Conservation (phyloP, 2,888 invertebrate genomes). For the Drosophila rellima region DNA sequence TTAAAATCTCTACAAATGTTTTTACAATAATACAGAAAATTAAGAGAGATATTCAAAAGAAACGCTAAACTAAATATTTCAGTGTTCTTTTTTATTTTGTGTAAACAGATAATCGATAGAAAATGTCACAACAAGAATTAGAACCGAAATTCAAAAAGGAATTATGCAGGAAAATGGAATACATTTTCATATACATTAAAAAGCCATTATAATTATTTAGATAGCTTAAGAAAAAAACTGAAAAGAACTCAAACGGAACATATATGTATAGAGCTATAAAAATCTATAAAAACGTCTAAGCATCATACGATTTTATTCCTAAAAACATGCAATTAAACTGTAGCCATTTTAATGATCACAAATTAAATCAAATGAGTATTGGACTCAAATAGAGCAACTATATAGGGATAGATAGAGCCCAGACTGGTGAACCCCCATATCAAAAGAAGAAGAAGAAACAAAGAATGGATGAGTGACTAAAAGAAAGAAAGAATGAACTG, state of each 20-base stretch:
- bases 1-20: too few species aligned
- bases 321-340: conserved; percentile 27
- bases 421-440: conserved; percentile 35
- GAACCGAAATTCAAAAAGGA: too few species aligned
- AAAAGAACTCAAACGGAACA: neutral
- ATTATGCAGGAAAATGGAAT: neutral
- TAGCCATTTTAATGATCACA: conserved; percentile 31
- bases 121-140: neutral
- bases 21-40: too few species aligned
- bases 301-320: conserved; percentile 3
- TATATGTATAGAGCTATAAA: conserved; percentile 8
- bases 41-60: too few species aligned
- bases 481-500: conserved; percentile 40
- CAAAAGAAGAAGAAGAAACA: neutral
- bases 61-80: too few species aligned
- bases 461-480: neutral
- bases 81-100: too few species aligned
- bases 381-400: conserved; percentile 3
- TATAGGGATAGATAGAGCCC: neutral
- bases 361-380: conserved; percentile 17
- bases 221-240: neutral
- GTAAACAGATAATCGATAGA: neutral
- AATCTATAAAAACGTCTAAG: conserved; percentile 27
- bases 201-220: conserved; percentile 1
- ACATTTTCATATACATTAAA: neutral